Conservation (phyloP, 2,113 vertebrate genomes). For the Psittacus erithacus region DNA sequence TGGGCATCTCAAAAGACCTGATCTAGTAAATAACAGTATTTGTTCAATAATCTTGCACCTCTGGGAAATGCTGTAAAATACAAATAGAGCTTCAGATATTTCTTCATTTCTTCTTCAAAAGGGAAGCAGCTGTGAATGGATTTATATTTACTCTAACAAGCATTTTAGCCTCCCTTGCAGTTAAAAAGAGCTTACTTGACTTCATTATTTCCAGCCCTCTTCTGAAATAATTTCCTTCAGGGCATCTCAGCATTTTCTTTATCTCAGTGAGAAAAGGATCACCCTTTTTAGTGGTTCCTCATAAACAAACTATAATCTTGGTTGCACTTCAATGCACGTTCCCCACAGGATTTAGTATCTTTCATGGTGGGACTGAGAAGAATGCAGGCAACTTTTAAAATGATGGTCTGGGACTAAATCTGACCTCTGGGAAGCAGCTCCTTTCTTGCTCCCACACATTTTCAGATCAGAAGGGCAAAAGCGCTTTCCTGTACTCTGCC, state of each 20-base stretch:
- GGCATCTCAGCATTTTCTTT: constrained; percentile 22
- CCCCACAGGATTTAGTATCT: background rate
- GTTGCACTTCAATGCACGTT: constrained; percentile 21
- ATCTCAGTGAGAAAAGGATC: background rate
- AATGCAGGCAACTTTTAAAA: constrained; percentile 21
- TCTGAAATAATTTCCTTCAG: constrained; percentile 1
- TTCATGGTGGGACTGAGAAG: background rate
- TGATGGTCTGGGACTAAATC: background rate
- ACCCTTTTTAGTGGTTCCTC: constrained; percentile 27
- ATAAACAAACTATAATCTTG: constrained; percentile 43
- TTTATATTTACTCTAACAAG: constrained; percentile 28
- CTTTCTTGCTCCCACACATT: background rate
- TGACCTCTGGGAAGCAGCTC: background rate
- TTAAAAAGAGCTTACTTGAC: constrained; percentile 5
- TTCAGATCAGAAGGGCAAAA: background rate
- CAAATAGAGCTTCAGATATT: background rate
- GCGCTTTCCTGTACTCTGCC: background rate
- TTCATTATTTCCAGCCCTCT: constrained; percentile 28
- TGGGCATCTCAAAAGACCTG: background rate
- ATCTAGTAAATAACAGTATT: background rate
- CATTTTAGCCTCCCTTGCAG: constrained; percentile 27
- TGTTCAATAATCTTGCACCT: background rate
- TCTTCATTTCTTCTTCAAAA: constrained; percentile 4
- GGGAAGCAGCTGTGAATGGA: background rate
- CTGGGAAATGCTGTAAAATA: constrained; percentile 3